Evolutionary conservation across 2,797 vertebrate species (phyloP).

Genomic region (Poeciliopsis paucimaculata): DNA sequence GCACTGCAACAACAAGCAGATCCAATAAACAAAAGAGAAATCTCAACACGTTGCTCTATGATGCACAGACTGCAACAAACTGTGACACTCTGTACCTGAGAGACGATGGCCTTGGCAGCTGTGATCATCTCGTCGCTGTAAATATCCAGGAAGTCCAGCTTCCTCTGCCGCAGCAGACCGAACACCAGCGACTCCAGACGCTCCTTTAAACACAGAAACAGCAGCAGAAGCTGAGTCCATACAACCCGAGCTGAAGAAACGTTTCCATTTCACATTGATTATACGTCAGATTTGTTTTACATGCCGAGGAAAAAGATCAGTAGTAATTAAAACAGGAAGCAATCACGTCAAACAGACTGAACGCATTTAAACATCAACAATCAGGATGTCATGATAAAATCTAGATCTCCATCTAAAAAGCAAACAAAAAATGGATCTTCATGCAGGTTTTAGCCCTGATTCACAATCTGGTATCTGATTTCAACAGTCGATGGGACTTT

Average conservation of each 20-base stretch:
- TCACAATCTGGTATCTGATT: neutral
- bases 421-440: constrained; percentile 8
- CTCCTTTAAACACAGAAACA: constrained; percentile 78
- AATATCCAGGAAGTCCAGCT: constrained; percentile 96
- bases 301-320: neutral
- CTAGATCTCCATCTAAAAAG: constrained; percentile 10
- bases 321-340: neutral
- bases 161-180: constrained; percentile 93
- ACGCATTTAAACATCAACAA: neutral
- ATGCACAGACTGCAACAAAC: neutral
- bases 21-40: neutral
- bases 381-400: too few species aligned
- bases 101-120: constrained; percentile 90
- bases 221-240: neutral
- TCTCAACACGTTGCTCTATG: neutral
- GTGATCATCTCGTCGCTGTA: constrained; percentile 93
- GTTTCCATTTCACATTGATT: neutral
- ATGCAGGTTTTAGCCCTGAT: neutral
- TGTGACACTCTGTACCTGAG: constrained; percentile 83
- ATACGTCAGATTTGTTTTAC: neutral
- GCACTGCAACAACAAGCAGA: constrained; percentile 72
- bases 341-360: neutral
- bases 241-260: neutral
- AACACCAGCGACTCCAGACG: constrained; percentile 93
- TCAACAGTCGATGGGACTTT: neutral